Evolutionary conservation across 2,113 vertebrate genomes (phyloP), one percentile per base, ranked within the genome.

Genomic region (Brachionichthys hirsutus): DNA sequence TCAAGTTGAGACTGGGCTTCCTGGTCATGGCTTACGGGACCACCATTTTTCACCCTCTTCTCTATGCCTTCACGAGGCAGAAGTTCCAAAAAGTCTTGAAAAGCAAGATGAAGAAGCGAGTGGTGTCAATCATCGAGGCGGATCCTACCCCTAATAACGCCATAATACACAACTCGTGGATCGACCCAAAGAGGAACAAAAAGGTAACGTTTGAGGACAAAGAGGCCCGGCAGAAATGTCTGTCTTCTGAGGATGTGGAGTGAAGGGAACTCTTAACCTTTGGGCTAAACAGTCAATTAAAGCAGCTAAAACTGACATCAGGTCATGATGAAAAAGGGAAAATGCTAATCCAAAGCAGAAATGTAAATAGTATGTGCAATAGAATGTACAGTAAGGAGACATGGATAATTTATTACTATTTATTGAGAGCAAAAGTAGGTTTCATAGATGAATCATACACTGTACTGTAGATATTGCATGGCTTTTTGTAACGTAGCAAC

Each of bases 71-170:
- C 86, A 98, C 97, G 0, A 89, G 97, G 84, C 97, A 99, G 88
- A 99, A 99, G 90, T 98, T 99, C 83, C 97, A 98, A 89, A 98
- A 98, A 77, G 97, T 98, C 56, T 89, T 99, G 70, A 98, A 95
- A 93, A 98, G 95, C 88, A 99, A 98, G 90, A 98, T 99, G 95
- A 99, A 99, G 92, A 99, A 99, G 73, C 80, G 96, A 68, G 97
- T 98, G 40, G 97, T 99, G 87, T 99, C 97, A 6, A 95, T 99
- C 83, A 94, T 98, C 57, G 96, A 99, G 91, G 95, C 95, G 15
- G 97, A 99, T 46, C 95, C 95, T 7, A 88, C 94, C 77, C 97
- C 96, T 58, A 98, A 97, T 80, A 97, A 98, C 0, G 93, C 95
- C 67, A 90, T 99, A 75, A 98, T 99, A 85, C 97, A 97, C 81